A percentile compares a stretch with the other conserved stretches of the same genome.
Evolutionary conservation across 2,888 invertebrate genomes (phyloP).

Genomic region (Luperina nickerlii): DNA sequence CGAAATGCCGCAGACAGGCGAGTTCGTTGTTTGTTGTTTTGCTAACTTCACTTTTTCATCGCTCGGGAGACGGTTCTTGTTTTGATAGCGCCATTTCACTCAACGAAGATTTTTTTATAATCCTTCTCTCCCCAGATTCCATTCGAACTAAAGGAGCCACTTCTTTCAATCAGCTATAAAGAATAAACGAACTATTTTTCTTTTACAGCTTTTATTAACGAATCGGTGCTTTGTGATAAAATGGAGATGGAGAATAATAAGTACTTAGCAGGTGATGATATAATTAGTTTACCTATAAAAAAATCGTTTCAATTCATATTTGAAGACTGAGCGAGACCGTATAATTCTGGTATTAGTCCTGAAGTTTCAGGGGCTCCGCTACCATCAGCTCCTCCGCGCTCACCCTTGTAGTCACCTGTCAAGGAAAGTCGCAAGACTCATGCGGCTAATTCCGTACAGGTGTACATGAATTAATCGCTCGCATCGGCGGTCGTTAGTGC

Average conservation of each 20-base stretch:
- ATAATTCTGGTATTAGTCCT: not conserved
- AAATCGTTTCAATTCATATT: not conserved
- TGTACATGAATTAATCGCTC: conserved; percentile 76
- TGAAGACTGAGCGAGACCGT: too few species aligned
- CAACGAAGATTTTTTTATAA: conserved; percentile 68
- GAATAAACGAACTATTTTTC: conserved; percentile 59
- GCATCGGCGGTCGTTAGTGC: conserved; percentile 78
- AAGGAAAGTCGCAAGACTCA: conserved; percentile 21
- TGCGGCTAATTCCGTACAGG: conserved; percentile 72
- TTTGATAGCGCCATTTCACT: conserved; percentile 80
- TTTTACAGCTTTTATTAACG: conserved; percentile 25
- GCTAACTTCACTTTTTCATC: conserved; percentile 84
- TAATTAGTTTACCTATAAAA: not conserved
- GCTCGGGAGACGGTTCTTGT: conserved; percentile 78
- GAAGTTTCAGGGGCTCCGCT: not conserved
- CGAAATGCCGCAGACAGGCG: conserved; percentile 80
- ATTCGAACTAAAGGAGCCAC: conserved; percentile 62
- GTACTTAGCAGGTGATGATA: not conserved
- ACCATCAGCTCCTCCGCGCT: not conserved
- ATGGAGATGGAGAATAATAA: conserved; percentile 8
- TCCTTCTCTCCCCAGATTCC: conserved; percentile 60
- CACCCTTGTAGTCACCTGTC: conserved; percentile 2
- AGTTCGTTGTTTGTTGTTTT: conserved; percentile 82
- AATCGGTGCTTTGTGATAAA: conserved; percentile 24
- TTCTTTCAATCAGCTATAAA: conserved; percentile 69